Conservation (phyloP, 1,140 invertebrate species). For the Cyrtorhinus lividipennis region DNA sequence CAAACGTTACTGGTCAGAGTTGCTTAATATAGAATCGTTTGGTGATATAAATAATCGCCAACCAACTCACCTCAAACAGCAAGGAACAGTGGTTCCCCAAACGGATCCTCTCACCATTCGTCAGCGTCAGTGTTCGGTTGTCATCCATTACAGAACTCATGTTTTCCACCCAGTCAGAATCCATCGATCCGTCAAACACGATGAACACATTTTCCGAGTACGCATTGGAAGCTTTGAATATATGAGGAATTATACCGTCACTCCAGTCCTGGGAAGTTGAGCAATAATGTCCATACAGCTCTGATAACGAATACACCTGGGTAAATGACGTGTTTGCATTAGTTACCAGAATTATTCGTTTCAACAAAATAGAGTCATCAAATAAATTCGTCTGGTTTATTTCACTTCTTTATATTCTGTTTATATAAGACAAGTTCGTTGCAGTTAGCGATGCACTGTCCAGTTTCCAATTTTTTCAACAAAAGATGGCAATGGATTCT, state of each 20-base stretch:
- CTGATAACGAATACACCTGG: slow-evolving; percentile 71
- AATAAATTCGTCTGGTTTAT: too few species aligned
- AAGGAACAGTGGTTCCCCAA: slow-evolving; percentile 66
- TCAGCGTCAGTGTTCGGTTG: slow-evolving; percentile 73
- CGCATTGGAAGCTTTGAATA: slow-evolving; percentile 78
- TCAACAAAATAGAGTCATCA: too few species aligned
- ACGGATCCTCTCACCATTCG: slow-evolving; percentile 77
- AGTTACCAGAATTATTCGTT: too few species aligned
- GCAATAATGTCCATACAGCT: slow-evolving; percentile 79
- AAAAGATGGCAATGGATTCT: too few species aligned
- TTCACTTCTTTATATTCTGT: too few species aligned
- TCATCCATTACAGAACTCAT: slow-evolving; percentile 97
- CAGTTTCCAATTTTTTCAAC: too few species aligned
- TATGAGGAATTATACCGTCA: slow-evolving; percentile 76
- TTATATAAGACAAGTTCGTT: too few species aligned
- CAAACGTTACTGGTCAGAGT: too few species aligned
- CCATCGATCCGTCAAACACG: slow-evolving; percentile 84
- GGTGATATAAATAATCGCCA: too few species aligned
- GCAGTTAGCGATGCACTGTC: too few species aligned
- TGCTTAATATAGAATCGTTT: too few species aligned
- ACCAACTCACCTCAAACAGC: slow-evolving; percentile 69
- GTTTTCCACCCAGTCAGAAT: slow-evolving; percentile 87
- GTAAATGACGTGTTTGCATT: too few species aligned
- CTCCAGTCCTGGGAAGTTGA: slow-evolving; percentile 78
- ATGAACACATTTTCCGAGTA: slow-evolving; percentile 62